phyloP scores from a whole-genome alignment of 2,113 vertebrate genomes.

The Sebastes schlegelii region DNA sequence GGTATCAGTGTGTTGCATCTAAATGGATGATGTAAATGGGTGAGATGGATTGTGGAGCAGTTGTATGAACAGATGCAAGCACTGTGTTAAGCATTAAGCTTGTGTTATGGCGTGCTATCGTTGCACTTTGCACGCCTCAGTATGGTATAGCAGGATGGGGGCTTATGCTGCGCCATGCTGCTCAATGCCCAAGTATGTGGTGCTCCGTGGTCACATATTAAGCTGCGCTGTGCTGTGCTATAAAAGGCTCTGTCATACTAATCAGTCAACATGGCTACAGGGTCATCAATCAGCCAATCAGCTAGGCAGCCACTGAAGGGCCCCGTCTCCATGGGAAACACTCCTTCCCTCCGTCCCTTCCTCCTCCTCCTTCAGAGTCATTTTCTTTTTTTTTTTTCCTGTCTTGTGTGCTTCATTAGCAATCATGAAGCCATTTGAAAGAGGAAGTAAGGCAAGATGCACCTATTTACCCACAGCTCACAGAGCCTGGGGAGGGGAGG shows the following conservation, averaged over 20 bases:
- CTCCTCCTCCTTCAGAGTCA: conserved; percentile 51
- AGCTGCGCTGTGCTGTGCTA: conserved; percentile 42
- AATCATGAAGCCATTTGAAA: conserved; percentile 73
- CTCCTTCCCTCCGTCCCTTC: conserved; percentile 42
- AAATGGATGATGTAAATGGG: conserved; percentile 16
- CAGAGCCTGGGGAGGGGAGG: conserved; percentile 13
- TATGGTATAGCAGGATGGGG: not conserved
- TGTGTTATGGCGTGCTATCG: conserved; percentile 5
- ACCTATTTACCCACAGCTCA: conserved; percentile 64
- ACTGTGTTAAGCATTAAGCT: conserved; percentile 5
- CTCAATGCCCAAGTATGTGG: not conserved
- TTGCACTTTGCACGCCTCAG: conserved; percentile 5
- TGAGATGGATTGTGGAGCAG: conserved; percentile 24
- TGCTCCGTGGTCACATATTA: conserved; percentile 29
- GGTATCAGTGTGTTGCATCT: not conserved
- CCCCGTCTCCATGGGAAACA: conserved; percentile 67
- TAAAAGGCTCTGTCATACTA: conserved; percentile 62
- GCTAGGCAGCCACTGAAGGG: conserved; percentile 43
- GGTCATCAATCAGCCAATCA: conserved; percentile 74
- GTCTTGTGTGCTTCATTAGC: conserved; percentile 71
- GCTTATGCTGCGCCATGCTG: not conserved
- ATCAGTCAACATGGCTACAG: conserved; percentile 63
- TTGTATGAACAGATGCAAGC: conserved; percentile 35
- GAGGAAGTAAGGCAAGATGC: conserved; percentile 57
- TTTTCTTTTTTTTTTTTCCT: conserved; percentile 21